Evolutionary conservation across 2,888 invertebrate genomes (phyloP).

Genomic region (Rhaphigaster nebulosa): DNA sequence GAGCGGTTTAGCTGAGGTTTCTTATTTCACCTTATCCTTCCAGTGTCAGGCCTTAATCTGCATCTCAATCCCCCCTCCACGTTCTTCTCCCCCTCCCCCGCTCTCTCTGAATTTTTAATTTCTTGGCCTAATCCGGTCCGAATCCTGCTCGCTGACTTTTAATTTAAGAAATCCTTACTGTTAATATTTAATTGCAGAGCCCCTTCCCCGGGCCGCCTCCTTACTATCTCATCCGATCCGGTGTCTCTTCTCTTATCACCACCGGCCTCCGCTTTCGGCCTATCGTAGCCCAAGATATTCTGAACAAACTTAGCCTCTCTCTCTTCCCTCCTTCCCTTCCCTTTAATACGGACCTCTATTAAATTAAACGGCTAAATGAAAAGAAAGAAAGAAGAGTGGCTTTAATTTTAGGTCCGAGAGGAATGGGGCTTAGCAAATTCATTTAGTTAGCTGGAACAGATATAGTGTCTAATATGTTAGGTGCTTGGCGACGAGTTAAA

Average conservation of each 20-base stretch:
- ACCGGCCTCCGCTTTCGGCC: background rate
- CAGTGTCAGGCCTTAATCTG: slow-evolving; percentile 32
- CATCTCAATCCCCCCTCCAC: slow-evolving; percentile 9
- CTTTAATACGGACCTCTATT: background rate
- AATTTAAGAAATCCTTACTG: slow-evolving; percentile 49
- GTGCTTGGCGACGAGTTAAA: too few species aligned
- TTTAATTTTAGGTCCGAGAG: background rate
- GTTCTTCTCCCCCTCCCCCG: background rate
- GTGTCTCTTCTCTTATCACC: background rate
- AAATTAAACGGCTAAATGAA: background rate
- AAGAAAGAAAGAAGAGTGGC: background rate
- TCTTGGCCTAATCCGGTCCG: slow-evolving; percentile 46
- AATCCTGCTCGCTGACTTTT: slow-evolving; percentile 18
- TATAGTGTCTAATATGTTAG: too few species aligned
- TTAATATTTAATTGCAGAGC: slow-evolving; percentile 53
- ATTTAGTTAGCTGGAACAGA: background rate
- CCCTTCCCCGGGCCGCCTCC: background rate
- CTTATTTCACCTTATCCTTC: slow-evolving; percentile 43
- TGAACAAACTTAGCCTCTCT: background rate
- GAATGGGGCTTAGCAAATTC: background rate
- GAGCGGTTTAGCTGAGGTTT: slow-evolving; percentile 35
- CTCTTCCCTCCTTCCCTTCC: background rate
- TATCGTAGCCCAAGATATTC: background rate
- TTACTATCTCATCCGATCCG: slow-evolving; percentile 22
- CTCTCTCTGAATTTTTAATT: slow-evolving; percentile 51